Conservation (phyloP, 2,113 vertebrate genomes). For the Agapornis roseicollis region DNA sequence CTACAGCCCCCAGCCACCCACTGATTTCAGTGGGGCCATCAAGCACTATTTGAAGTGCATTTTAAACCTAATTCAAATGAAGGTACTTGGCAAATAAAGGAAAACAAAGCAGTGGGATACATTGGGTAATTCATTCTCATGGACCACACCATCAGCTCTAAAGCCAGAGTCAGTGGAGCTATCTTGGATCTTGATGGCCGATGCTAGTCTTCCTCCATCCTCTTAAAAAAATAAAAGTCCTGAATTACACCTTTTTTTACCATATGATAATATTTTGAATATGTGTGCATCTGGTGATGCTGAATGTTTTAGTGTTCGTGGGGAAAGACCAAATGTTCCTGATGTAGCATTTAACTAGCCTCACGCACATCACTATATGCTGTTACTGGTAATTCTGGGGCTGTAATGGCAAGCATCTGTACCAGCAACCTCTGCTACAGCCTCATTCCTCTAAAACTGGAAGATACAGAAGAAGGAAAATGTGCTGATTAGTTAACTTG, state of each 20-base stretch:
- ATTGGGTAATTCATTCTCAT: background rate
- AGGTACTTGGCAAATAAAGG: background rate
- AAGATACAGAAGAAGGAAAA: background rate
- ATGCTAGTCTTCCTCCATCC: background rate
- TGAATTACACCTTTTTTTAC: background rate
- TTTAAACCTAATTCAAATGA: background rate
- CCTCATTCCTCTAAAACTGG: background rate
- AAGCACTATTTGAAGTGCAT: background rate
- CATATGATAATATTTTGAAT: background rate
- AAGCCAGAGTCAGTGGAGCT: background rate
- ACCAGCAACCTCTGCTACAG: background rate
- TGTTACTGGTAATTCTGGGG: background rate
- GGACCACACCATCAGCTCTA: background rate
- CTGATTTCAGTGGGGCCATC: background rate
- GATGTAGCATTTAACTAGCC: background rate
- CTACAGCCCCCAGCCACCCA: background rate
- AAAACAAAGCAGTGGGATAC: background rate
- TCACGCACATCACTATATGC: accelerated
- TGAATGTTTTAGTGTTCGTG: background rate
- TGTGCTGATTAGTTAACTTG: conserved; percentile 12
- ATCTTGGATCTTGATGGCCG: background rate
- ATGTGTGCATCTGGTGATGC: background rate
- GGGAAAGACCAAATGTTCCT: background rate
- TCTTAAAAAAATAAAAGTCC: background rate
- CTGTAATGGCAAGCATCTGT: background rate